These are phyloP conservation scores for Lithophane semibrunnea DNA, from an alignment of 2,888 invertebrate species.

Conservation along the genomic window DNA sequence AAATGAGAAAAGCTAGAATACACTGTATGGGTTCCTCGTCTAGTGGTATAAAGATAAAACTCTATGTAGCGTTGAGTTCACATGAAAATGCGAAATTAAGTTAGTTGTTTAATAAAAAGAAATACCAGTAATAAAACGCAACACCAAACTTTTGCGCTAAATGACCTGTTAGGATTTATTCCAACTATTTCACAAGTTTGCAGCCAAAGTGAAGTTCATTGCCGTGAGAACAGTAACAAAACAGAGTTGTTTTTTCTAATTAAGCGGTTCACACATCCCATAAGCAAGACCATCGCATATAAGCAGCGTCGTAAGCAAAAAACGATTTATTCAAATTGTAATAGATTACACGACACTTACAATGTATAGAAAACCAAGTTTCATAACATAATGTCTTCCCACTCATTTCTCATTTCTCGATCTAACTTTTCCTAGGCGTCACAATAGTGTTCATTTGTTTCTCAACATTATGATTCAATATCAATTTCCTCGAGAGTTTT, in stretches of 20 bases:
- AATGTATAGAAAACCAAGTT: conserved; percentile 48
- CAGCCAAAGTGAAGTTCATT: neutral
- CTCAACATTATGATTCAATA: conserved; percentile 50
- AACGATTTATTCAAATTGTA: neutral
- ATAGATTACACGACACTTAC: conserved; percentile 28
- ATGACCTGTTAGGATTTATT: too few species aligned
- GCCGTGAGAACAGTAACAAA: conserved; percentile 1
- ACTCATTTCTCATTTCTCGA: conserved; percentile 47
- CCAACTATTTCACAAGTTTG: too few species aligned
- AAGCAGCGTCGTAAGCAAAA: neutral
- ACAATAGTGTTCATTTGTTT: conserved; percentile 24
- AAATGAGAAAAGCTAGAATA: too few species aligned
- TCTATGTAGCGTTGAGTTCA: too few species aligned
- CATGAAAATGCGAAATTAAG: too few species aligned
- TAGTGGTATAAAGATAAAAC: too few species aligned
- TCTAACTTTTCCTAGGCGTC: conserved; percentile 29
- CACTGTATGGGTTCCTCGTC: too few species aligned
- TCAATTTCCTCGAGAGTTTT: conserved; percentile 34
- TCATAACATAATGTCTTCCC: conserved; percentile 47
- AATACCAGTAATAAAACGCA: too few species aligned
- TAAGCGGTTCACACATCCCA: conserved; percentile 21
- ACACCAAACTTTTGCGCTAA: too few species aligned
- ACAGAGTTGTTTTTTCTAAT: neutral
- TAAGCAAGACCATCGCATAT: neutral
- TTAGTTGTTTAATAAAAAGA: too few species aligned